A percentile compares a stretch with the other conserved stretches of the same genome.
phyloP scores from a whole-genome alignment of 2,113 vertebrate species.

The Thunnus thynnus region DNA sequence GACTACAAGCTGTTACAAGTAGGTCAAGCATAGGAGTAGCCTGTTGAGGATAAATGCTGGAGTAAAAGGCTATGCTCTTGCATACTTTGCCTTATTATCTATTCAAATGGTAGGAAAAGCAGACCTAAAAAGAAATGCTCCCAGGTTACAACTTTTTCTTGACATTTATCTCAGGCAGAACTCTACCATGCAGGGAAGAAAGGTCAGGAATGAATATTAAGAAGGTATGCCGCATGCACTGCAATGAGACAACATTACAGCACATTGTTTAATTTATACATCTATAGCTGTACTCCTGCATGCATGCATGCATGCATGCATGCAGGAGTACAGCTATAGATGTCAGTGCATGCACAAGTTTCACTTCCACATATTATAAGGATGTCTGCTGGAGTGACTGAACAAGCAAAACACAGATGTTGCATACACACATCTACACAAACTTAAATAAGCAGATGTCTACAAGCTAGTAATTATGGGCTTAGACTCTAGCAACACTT shows the following conservation, averaged over 20 bases:
- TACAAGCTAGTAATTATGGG: neutral
- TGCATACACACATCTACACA: neutral
- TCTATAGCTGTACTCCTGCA: constrained; percentile 43
- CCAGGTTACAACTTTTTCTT: constrained; percentile 27
- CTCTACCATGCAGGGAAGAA: constrained; percentile 37
- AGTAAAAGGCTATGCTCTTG: constrained; percentile 27
- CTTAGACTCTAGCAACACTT: too few species aligned
- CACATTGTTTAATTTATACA: too few species aligned
- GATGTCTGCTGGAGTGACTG: neutral
- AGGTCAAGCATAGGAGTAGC: constrained; percentile 16
- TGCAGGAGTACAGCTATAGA: too few species aligned
- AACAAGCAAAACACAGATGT: neutral
- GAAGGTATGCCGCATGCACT: constrained; percentile 24
- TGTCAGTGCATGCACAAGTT: constrained; percentile 1
- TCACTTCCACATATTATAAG: neutral
- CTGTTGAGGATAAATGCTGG: constrained; percentile 23
- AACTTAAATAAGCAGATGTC: neutral
- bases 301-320: constrained; percentile 7
- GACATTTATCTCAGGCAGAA: constrained; percentile 40
- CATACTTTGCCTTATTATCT: constrained; percentile 36
- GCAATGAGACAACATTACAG: constrained; percentile 15
- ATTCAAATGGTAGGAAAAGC: constrained; percentile 60
- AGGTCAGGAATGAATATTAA: constrained; percentile 62
- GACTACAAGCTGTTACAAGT: constrained; percentile 25
- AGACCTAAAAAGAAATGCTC: constrained; percentile 32